A percentile compares a stretch with the other conserved stretches of the same genome.
Conservation (phyloP, 2,797 vertebrate genomes). For the Sebastiscus tertius region DNA sequence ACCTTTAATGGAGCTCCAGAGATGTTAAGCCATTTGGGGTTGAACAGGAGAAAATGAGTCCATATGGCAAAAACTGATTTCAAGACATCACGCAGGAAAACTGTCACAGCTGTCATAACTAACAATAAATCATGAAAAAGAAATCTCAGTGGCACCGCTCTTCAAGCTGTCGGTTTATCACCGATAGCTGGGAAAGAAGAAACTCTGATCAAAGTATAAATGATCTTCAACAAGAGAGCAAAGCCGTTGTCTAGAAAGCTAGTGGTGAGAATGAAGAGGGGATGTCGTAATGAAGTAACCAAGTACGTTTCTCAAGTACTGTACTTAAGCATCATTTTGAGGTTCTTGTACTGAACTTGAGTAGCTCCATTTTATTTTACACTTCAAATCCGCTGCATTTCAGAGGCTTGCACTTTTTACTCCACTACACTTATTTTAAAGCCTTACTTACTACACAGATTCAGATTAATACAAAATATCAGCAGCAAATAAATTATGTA, state of each 20-base stretch:
- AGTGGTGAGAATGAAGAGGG: not conserved
- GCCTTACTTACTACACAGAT: not conserved
- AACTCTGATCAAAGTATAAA: not conserved
- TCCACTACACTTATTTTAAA: not conserved
- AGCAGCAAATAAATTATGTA: not conserved
- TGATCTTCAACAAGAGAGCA: not conserved
- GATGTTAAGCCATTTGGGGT: not conserved
- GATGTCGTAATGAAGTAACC: not conserved
- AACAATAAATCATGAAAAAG: not conserved
- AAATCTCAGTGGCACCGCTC: not conserved
- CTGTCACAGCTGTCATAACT: not conserved
- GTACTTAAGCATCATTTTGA: not conserved
- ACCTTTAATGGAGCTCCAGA: not conserved
- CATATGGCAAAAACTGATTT: conserved; percentile 1
- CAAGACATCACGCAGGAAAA: not conserved
- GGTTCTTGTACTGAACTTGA: not conserved
- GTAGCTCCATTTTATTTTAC: not conserved
- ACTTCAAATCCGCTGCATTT: not conserved
- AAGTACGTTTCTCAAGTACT: not conserved
- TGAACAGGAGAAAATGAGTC: not conserved
- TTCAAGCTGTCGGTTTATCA: not conserved
- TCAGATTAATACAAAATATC: not conserved
- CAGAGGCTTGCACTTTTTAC: not conserved
- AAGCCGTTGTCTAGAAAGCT: not conserved
- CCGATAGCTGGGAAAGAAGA: not conserved